phyloP scores from a whole-genome alignment of 1,140 invertebrate species.

The Leptopilina clavipes region DNA sequence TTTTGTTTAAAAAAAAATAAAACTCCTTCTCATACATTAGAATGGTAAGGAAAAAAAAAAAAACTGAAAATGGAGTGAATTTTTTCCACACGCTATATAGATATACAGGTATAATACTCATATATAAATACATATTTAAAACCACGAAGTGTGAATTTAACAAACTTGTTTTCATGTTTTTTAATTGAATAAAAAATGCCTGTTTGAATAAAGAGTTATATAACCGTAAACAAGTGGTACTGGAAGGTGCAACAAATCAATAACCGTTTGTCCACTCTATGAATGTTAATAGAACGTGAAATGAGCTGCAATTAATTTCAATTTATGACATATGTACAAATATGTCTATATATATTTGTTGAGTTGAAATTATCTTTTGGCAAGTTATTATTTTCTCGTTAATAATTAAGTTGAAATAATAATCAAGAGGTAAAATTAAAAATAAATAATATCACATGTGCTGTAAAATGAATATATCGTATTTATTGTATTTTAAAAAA shows the following conservation, averaged over 20 bases:
- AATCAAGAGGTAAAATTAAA: not conserved
- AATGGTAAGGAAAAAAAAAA: not conserved
- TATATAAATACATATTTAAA: slow-evolving; percentile 5
- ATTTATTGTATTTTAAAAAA: not conserved
- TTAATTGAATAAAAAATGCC: not conserved
- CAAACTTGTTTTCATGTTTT: not conserved
- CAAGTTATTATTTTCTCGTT: not conserved
- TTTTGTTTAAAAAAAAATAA: not conserved
- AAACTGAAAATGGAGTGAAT: not conserved
- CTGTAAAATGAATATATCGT: too few species aligned
- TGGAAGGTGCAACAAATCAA: slow-evolving; percentile 3
- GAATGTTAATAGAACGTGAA: slow-evolving; percentile 27
- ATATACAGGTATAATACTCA: not conserved
- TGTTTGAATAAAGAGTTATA: not conserved
- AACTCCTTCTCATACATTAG: not conserved
- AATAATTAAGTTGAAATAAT: not conserved
- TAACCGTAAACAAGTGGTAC: not conserved
- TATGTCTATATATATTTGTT: not conserved
- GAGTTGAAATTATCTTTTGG: slow-evolving; percentile 9
- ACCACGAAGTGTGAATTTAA: not conserved
- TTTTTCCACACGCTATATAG: not conserved
- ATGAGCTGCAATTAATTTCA: slow-evolving; percentile 29
- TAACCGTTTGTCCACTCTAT: not conserved
- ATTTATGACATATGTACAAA: not conserved
- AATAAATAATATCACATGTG: not conserved